phyloP scores from a whole-genome alignment of 64 coral and sea anemone species.

The Orbicella faveolata region DNA sequence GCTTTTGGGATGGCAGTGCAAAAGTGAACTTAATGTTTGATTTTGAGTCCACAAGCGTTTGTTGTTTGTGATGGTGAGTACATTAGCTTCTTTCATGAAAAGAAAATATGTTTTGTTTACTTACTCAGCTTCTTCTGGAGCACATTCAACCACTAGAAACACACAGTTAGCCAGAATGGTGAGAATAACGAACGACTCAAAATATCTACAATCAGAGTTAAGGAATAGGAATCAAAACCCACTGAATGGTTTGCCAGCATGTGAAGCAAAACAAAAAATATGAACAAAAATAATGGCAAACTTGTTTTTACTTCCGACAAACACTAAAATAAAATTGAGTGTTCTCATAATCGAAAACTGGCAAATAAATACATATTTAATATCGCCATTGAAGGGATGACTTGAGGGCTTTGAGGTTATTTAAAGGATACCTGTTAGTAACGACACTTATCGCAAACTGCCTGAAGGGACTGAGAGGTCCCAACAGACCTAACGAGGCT shows the following conservation, averaged over 20 bases:
- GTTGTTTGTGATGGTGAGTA: no score
- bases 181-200: conserved; percentile 72
- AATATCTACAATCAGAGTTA: conserved; percentile 57
- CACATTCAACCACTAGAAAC: conserved; percentile 63
- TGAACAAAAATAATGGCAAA: no score
- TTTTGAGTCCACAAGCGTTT: no score
- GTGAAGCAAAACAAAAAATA: no score
- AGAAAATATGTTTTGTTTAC: conserved; percentile 19
- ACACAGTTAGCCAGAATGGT: conserved; percentile 82
- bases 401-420: background rate
- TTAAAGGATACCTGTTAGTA: conserved; percentile 79
- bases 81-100: background rate
- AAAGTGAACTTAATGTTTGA: no score
- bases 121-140: conserved; percentile 89
- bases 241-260: no score
- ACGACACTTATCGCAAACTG: conserved; percentile 62
- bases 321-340: no score
- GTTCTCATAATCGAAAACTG: no score
- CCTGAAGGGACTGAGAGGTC: conserved; percentile 50
- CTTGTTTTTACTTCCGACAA: no score
- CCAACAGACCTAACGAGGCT: conserved; percentile 51
- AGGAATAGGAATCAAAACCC: background rate
- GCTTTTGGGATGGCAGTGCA: no score
- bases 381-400: no score
- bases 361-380: no score